Conservation (phyloP, 1,140 invertebrate genomes). For the Gonatopus flavifemur region DNA sequence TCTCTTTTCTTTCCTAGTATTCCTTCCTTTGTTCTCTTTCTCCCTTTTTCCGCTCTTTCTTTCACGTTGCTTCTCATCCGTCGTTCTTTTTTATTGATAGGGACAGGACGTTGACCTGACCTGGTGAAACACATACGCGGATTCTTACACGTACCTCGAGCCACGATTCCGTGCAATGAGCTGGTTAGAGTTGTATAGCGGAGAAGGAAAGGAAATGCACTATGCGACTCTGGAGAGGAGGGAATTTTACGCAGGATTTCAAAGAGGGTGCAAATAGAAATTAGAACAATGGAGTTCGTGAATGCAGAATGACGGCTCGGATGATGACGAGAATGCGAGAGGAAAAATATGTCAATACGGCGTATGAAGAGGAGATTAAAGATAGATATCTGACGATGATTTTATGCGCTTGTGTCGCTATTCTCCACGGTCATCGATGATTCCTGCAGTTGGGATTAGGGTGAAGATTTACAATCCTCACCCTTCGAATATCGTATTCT, state of each 20-base stretch:
- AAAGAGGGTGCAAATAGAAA: background rate
- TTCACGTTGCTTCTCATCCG: slow-evolving; percentile 7
- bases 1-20: slow-evolving; percentile 19
- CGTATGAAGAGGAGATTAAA: slow-evolving; percentile 12
- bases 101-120: slow-evolving; percentile 58
- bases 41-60: slow-evolving; percentile 8
- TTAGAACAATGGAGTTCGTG: background rate
- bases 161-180: slow-evolving; percentile 3
- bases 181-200: slow-evolving; percentile 5
- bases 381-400: too few species aligned
- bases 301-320: background rate
- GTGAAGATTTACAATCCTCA: too few species aligned
- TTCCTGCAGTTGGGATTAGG: too few species aligned
- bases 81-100: slow-evolving; percentile 24
- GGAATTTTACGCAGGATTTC: slow-evolving; percentile 40
- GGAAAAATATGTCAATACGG: background rate
- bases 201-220: slow-evolving; percentile 27
- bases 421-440: too few species aligned
- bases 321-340: background rate
- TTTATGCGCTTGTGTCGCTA: background rate
- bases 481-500: too few species aligned
- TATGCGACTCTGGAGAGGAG: slow-evolving; percentile 42
- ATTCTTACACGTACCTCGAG: slow-evolving; percentile 45
- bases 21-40: slow-evolving; percentile 10
- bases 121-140: slow-evolving; percentile 59